Evolutionary conservation across 2,113 vertebrate species (phyloP).

Genomic region (Prunella himalayana): DNA sequence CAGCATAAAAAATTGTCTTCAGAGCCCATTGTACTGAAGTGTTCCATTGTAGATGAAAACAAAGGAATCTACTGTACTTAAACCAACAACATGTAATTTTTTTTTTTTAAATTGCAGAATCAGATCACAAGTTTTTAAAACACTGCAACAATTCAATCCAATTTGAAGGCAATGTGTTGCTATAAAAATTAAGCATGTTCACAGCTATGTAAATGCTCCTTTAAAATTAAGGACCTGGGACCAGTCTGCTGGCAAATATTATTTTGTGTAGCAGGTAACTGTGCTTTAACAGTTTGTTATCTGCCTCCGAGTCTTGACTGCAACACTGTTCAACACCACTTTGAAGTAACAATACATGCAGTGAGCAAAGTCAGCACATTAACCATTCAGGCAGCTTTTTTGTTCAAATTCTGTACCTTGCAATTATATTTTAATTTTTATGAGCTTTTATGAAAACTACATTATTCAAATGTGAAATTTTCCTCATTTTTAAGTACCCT

Average conservation of each 20-base stretch:
- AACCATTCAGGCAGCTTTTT: neutral
- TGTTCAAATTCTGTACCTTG: neutral
- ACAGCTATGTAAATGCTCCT: slow-evolving; percentile 42
- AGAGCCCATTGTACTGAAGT: neutral
- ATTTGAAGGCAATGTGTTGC: slow-evolving; percentile 50
- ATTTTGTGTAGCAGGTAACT: neutral
- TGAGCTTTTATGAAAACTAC: neutral
- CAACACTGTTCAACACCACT: neutral
- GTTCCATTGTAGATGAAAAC: slow-evolving; percentile 51
- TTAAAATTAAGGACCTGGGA: slow-evolving; percentile 47
- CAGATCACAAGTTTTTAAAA: slow-evolving; percentile 56
- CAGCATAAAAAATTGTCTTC: slow-evolving; percentile 63
- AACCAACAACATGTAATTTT: slow-evolving; percentile 1
- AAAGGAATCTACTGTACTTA: slow-evolving; percentile 50
- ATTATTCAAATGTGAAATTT: neutral
- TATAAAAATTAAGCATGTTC: slow-evolving; percentile 63
- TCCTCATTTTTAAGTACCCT: neutral
- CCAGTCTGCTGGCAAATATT: slow-evolving; percentile 48
- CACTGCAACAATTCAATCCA: slow-evolving; percentile 53
- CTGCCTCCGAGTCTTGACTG: neutral
- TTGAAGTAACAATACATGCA: slow-evolving; percentile 1
- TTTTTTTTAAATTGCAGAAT: slow-evolving; percentile 20
- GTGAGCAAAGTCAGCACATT: neutral
- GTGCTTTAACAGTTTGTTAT: neutral
- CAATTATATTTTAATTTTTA: neutral